These are phyloP conservation scores for Nesogale talazaci DNA, from an alignment of 2,113 vertebrate species.

Conservation along the genomic window DNA sequence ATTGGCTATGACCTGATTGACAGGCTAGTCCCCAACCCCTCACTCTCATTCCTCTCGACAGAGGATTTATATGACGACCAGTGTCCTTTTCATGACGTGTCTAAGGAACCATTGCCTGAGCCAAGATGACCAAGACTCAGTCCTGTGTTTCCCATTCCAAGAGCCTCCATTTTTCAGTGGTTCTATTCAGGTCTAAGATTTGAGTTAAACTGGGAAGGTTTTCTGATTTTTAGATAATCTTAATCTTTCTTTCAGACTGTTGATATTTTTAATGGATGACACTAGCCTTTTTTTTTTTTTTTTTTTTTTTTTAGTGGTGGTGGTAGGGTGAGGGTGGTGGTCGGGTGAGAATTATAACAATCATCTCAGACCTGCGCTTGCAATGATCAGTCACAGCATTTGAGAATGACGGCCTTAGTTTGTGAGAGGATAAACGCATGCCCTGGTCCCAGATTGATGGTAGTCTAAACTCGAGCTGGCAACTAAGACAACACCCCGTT, in stretches of 20 bases:
- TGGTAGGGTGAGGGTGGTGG: too few relatives aligned
- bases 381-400: slow-evolving; percentile 60
- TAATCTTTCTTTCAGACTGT: slow-evolving; percentile 20
- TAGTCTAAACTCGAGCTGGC: slow-evolving; percentile 59
- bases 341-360: slow-evolving; percentile 25
- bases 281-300: slow-evolving; percentile 40
- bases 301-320: too few relatives aligned
- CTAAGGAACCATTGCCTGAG: not conserved
- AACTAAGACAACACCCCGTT: not conserved
- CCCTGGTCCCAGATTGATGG: slow-evolving; percentile 44
- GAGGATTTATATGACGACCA: too few relatives aligned
- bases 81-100: not conserved
- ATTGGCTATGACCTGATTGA: too few relatives aligned
- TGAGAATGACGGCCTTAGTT: slow-evolving; percentile 45
- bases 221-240: not conserved
- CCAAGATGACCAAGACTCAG: not conserved
- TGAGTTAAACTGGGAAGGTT: not conserved
- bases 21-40: too few relatives aligned
- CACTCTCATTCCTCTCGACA: too few relatives aligned
- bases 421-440: slow-evolving; percentile 54
- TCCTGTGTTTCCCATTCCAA: not conserved
- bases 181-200: not conserved
- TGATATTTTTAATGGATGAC: slow-evolving; percentile 21
- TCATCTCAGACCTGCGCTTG: slow-evolving; percentile 25
- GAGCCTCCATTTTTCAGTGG: not conserved